phyloP scores from a whole-genome alignment of 2,797 vertebrate species.

The Xyrichtys novacula region DNA sequence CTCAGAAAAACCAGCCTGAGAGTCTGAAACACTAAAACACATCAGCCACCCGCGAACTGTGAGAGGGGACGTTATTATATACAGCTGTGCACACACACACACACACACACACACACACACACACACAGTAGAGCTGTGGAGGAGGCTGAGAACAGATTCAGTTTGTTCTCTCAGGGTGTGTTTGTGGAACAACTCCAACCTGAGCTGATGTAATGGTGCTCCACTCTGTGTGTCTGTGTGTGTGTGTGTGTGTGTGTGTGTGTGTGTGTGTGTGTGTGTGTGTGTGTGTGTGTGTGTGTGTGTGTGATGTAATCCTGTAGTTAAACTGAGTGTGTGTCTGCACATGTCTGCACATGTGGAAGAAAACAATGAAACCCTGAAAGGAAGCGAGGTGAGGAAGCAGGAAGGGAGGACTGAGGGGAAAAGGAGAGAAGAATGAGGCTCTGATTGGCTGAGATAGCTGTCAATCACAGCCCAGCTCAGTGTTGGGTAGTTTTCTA shows the following conservation, averaged over 20 bases:
- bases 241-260: not conserved
- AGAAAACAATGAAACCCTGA: not conserved
- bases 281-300: not conserved
- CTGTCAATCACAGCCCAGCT: too few species aligned
- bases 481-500: too few species aligned
- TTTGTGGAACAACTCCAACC: not conserved
- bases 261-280: not conserved
- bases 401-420: not conserved
- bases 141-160: not conserved
- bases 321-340: too few species aligned
- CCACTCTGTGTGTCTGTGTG: not conserved
- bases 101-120: not conserved
- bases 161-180: constrained; percentile 9
- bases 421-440: too few species aligned
- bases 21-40: not conserved
- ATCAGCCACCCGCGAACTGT: not conserved
- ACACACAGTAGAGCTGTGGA: too few species aligned
- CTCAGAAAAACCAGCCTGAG: not conserved
- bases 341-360: constrained; percentile 1
- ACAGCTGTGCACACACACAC: too few species aligned
- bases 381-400: not conserved
- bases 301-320: not conserved
- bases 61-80: too few species aligned
- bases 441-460: too few species aligned
- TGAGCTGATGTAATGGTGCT: not conserved